A percentile compares a stretch with the other conserved stretches of the same genome.
These are phyloP conservation scores for Phortica okadai DNA, from an alignment of 2,888 invertebrate genomes.

Conservation along the genomic window DNA sequence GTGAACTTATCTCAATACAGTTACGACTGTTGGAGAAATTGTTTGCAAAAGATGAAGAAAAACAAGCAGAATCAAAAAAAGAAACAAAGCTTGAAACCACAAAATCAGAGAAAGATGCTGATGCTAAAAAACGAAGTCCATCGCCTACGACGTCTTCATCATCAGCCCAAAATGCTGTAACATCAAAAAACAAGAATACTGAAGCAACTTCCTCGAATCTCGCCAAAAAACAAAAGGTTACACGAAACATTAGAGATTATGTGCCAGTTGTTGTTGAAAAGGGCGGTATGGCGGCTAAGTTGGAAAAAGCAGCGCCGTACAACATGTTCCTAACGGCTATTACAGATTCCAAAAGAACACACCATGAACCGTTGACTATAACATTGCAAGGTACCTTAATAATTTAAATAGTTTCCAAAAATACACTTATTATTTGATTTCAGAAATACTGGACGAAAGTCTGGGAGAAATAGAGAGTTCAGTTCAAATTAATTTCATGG, in stretches of 20 bases:
- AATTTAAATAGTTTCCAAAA: neutral
- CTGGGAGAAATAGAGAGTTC: conserved; percentile 85
- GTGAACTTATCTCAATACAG: conserved; percentile 80
- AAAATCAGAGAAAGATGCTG: conserved; percentile 27
- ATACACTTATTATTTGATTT: conserved; percentile 53
- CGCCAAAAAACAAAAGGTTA: conserved; percentile 72
- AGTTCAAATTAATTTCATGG: conserved; percentile 95
- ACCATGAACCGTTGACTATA: conserved; percentile 81
- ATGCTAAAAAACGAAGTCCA: conserved; percentile 17
- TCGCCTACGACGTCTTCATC: conserved; percentile 25
- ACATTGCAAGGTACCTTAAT: conserved; percentile 80
- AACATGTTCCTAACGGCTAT: conserved; percentile 87
- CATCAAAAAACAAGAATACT: conserved; percentile 2
- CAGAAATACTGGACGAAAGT: conserved; percentile 87
- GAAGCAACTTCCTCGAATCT: conserved; percentile 58
- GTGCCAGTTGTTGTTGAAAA: conserved; percentile 79
- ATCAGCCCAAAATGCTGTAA: conserved; percentile 41
- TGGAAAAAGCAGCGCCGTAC: conserved; percentile 83
- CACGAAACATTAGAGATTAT: conserved; percentile 74
- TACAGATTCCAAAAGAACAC: conserved; percentile 81
- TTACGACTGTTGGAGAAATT: conserved; percentile 78
- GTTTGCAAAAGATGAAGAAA: conserved; percentile 56
- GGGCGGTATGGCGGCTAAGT: conserved; percentile 82
- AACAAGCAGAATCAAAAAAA: neutral
- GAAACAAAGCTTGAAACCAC: neutral